Evolutionary conservation across 2,113 vertebrate genomes (phyloP).

Genomic region (Hipposideros armiger): DNA sequence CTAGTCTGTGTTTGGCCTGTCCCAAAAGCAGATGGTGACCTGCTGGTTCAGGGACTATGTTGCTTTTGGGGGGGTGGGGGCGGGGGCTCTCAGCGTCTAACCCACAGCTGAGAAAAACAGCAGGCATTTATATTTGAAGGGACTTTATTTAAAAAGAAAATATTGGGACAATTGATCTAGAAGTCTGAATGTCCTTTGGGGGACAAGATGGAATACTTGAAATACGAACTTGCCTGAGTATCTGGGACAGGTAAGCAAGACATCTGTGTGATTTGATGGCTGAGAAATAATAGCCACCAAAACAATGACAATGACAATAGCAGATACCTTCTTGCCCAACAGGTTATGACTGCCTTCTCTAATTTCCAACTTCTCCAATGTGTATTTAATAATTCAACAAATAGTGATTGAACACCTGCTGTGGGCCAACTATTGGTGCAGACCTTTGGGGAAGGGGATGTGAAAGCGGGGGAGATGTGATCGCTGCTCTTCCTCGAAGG

Average conservation of each 20-base stretch:
- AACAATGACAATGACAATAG: neutral
- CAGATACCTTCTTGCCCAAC: neutral
- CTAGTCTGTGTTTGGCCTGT: neutral
- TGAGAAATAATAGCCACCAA: neutral
- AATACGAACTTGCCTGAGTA: neutral
- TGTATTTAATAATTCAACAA: neutral
- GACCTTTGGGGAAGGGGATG: neutral
- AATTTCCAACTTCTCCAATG: neutral
- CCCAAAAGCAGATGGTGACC: neutral
- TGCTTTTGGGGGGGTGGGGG: no score
- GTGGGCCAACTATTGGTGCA: neutral
- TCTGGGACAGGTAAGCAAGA: neutral
- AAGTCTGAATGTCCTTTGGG: neutral
- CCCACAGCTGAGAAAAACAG: neutral
- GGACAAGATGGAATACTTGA: neutral
- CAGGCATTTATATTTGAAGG: neutral
- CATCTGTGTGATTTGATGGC: neutral
- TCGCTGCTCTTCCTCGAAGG: neutral
- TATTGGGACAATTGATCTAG: neutral
- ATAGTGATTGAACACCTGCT: neutral
- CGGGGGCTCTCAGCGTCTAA: no score
- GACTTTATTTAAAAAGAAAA: slow-evolving; percentile 27
- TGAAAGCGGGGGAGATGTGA: neutral
- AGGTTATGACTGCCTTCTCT: neutral
- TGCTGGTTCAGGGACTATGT: neutral